phyloP scores from a whole-genome alignment of 2,797 vertebrate genomes.

The Otolemur crassicaudatus region DNA sequence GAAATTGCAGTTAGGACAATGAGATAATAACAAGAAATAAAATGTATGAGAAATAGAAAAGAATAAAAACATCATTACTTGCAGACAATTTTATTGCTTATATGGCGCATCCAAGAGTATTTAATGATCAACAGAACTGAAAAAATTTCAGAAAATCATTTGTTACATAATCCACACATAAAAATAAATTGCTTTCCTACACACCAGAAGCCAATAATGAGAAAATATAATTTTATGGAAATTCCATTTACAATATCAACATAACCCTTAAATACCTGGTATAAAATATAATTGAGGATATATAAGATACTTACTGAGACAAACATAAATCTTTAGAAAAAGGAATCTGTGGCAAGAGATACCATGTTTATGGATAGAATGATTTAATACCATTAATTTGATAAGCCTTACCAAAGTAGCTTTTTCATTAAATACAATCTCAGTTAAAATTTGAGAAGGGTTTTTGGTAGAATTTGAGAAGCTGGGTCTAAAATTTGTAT shows the following conservation, averaged over 20 bases:
- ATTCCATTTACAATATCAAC: background rate
- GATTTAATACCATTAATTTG: background rate
- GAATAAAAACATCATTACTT: slow-evolving; percentile 18
- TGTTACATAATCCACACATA: background rate
- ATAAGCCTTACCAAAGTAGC: background rate
- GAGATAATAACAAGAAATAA: background rate
- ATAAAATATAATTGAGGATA: background rate
- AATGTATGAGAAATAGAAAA: background rate
- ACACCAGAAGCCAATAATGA: background rate
- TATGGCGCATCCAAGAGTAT: background rate
- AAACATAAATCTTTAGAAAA: background rate
- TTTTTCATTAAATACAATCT: slow-evolving; percentile 13
- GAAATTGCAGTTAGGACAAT: background rate
- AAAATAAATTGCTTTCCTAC: background rate
- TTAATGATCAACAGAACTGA: slow-evolving; percentile 23
- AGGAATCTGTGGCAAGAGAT: background rate
- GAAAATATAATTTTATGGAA: slow-evolving; percentile 36
- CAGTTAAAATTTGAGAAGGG: slow-evolving; percentile 36
- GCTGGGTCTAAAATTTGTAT: background rate
- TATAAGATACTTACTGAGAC: background rate
- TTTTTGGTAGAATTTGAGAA: background rate
- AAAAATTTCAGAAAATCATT: slow-evolving; percentile 31
- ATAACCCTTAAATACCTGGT: slow-evolving; percentile 11
- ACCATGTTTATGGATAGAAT: background rate
- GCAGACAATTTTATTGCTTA: slow-evolving; percentile 1